Evolutionary conservation across 2,113 vertebrate genomes (phyloP).

Genomic region (Oceanodroma tethys): DNA sequence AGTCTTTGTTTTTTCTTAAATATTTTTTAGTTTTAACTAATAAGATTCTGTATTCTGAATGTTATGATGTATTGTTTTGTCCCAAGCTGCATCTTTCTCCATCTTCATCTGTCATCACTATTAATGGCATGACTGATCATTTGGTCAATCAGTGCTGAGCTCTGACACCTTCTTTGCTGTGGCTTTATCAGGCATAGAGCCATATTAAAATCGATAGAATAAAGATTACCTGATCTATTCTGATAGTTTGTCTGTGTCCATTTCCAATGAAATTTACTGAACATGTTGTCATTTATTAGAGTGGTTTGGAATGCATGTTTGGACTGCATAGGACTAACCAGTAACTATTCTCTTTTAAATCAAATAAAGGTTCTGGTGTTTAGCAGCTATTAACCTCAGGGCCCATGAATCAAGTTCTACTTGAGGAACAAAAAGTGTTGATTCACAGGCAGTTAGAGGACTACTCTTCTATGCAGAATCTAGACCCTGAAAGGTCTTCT

Average conservation of each 20-base stretch:
- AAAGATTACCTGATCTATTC: neutral
- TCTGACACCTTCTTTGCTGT: neutral
- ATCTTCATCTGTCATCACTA: neutral
- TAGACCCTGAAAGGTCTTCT: neutral
- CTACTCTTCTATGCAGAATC: neutral
- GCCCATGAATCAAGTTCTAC: neutral
- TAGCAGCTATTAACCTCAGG: neutral
- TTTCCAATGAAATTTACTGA: neutral
- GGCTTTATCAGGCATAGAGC: neutral
- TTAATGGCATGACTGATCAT: neutral
- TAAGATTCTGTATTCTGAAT: neutral
- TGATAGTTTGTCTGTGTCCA: neutral
- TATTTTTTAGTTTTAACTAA: neutral
- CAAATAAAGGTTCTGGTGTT: neutral
- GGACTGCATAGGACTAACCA: neutral
- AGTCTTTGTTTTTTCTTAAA: neutral
- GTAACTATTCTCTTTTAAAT: neutral
- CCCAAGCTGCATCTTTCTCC: neutral
- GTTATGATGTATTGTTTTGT: neutral
- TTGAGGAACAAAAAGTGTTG: neutral
- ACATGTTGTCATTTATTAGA: neutral
- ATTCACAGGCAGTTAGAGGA: neutral
- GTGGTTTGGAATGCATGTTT: neutral
- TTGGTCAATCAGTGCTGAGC: neutral
- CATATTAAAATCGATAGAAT: neutral